Base-by-base conservation (phyloP, 2,888 invertebrate genomes). In the Amiota communis region DNA sequence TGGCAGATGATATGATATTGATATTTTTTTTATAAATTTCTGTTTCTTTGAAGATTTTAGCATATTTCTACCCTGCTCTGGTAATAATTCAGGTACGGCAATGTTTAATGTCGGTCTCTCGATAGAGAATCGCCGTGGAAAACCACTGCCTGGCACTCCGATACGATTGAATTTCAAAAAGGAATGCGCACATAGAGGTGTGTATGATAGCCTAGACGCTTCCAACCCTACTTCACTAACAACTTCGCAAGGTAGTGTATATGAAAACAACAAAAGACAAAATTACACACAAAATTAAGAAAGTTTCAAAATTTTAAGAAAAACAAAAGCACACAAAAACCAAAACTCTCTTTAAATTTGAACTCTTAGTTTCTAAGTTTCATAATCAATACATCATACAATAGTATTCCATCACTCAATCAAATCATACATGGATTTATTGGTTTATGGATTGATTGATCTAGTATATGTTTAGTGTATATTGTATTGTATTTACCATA, bases 141-240 rank as follows among this genome's bases (percentile, higher is more conserved):
- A 93, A 88, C 93, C 95, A 78, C 91, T 97, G 82, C 94, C 95
- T 87, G 97, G 97, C 87, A 97, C 96, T 86, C 97, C 97, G 76
- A 91, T 97, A 85, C 92, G 96, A 86, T 92, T 97, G 88, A 94
- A 94, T 90, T 92, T 97, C 89, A 93, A 95, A 91, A 97, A 97
- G 93, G 97, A 97, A 92, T 97, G 97, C 92, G 94, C 95, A 90
- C 95, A 95, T 92, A 94, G 95, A 93, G 95, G 96, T 95, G 93
- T 93, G 93, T 93, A 92, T 92, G 92, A 92, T 87, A 89, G 83
- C 86, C 77, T 86, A 83, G 87, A 88, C 88, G 88, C 88, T 87
- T 88, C 88, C 88, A 88, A 88, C 86, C 86, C 88, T 87, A 87
- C 87, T 87, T 87, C 87, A 86, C 87, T 88, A 87, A 87, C 88